A percentile compares a stretch with the other conserved stretches of the same genome.
phyloP scores from a whole-genome alignment of 2,113 vertebrate species.

The Tetrax tetrax region DNA sequence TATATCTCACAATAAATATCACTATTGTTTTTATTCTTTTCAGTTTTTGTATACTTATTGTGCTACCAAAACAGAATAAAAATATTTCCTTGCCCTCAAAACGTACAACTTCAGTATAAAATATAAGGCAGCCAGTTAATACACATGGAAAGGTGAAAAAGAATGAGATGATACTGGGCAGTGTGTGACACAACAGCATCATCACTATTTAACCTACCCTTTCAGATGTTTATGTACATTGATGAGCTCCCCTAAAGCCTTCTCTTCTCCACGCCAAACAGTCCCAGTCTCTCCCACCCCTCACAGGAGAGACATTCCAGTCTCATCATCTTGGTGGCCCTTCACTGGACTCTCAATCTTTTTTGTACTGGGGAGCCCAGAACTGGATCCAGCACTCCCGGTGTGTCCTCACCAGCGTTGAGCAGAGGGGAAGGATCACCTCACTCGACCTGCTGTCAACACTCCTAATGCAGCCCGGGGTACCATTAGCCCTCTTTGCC shows the following conservation, averaged over 20 bases:
- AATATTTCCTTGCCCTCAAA: background rate
- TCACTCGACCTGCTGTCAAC: background rate
- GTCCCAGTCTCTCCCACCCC: background rate
- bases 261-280: background rate
- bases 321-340: background rate
- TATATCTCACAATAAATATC: background rate
- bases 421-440: background rate
- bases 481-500: background rate
- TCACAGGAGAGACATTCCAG: background rate
- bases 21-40: background rate
- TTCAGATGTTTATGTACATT: background rate
- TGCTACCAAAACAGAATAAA: background rate
- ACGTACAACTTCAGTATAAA: background rate
- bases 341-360: background rate
- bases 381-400: background rate
- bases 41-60: background rate
- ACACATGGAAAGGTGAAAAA: background rate
- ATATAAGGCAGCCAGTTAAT: background rate
- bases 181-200: background rate
- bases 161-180: background rate
- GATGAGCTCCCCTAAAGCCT: background rate
- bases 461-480: background rate
- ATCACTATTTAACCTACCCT: background rate
- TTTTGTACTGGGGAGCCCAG: background rate
- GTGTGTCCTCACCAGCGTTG: background rate